phyloP scores from a whole-genome alignment of 2,113 vertebrate genomes.

The Cyprinodon tularosa region DNA sequence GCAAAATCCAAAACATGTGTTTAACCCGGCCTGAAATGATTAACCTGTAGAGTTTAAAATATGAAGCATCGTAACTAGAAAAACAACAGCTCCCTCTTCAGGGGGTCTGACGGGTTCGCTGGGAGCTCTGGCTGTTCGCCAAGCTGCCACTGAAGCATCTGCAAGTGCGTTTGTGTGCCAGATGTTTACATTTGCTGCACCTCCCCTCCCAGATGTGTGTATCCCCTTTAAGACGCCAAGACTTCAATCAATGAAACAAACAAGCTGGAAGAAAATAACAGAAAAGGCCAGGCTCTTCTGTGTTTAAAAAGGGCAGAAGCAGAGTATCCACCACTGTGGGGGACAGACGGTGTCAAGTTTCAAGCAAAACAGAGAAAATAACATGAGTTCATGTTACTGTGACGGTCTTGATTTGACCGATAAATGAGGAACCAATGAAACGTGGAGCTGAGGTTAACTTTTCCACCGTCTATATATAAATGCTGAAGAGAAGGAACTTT shows the following conservation, averaged over 20 bases:
- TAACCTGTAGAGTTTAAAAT: slow-evolving; percentile 23
- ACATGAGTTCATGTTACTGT: slow-evolving; percentile 57
- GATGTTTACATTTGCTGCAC: slow-evolving; percentile 26
- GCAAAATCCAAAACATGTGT: slow-evolving; percentile 10
- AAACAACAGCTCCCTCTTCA: slow-evolving; percentile 70
- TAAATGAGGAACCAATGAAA: slow-evolving; percentile 24
- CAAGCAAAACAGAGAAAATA: slow-evolving; percentile 61
- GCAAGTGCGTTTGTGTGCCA: background rate
- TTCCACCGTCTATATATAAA: background rate
- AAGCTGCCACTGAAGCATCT: slow-evolving; percentile 6
- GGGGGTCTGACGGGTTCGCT: slow-evolving; percentile 43
- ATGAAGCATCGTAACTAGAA: slow-evolving; percentile 21
- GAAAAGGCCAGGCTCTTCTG: background rate
- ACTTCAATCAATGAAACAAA: slow-evolving; percentile 37
- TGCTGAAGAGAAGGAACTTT: too few relatives aligned
- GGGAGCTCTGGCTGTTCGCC: slow-evolving; percentile 46
- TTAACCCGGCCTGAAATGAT: slow-evolving; percentile 1
- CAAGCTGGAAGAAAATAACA: slow-evolving; percentile 15
- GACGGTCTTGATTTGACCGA: slow-evolving; percentile 38
- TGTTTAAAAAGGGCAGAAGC: background rate
- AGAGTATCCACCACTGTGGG: slow-evolving; percentile 20
- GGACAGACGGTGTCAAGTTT: slow-evolving; percentile 57
- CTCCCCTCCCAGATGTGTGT: slow-evolving; percentile 32
- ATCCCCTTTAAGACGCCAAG: slow-evolving; percentile 10
- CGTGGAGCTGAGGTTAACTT: slow-evolving; percentile 8